These are phyloP conservation scores for Tetranychus truncatus DNA, from an alignment of 2,888 invertebrate species.

Conservation along the genomic window DNA sequence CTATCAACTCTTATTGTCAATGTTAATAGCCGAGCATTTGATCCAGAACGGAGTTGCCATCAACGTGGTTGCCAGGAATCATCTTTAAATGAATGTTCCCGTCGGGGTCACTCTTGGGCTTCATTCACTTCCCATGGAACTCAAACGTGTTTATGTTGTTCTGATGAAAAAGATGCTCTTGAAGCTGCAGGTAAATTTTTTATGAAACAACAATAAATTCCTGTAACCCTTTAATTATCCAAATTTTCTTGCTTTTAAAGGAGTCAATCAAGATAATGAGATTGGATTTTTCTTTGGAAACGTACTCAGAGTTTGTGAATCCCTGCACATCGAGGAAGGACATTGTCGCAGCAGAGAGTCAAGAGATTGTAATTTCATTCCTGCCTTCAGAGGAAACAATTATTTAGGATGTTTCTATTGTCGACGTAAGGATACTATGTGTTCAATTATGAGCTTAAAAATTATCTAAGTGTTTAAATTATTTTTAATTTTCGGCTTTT, in stretches of 20 bases:
- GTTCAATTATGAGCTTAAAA: background rate
- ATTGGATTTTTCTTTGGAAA: conserved; percentile 6
- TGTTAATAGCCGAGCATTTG: background rate
- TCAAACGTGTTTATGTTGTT: conserved; percentile 3
- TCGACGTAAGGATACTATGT: background rate
- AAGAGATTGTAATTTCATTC: conserved; percentile 10
- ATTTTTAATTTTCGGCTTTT: background rate
- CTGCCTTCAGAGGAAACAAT: background rate
- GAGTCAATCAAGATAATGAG: background rate
- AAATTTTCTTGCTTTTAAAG: background rate
- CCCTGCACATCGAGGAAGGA: background rate
- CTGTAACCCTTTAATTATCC: background rate
- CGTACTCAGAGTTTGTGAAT: background rate
- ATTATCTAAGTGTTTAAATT: background rate
- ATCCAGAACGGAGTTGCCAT: background rate
- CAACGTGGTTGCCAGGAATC: background rate
- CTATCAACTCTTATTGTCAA: background rate
- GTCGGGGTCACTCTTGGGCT: background rate
- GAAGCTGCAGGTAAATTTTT: conserved; percentile 5
- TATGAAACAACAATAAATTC: background rate
- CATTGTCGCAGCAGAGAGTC: background rate
- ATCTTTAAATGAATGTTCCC: background rate
- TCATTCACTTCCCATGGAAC: background rate
- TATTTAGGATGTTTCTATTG: conserved; percentile 10
- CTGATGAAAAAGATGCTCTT: conserved; percentile 8